Percentiles rank a stretch among this genome's conserved stretches.
Evolutionary conservation across 2,888 invertebrate species (phyloP).

Genomic region (Barypeithes pellucidus): DNA sequence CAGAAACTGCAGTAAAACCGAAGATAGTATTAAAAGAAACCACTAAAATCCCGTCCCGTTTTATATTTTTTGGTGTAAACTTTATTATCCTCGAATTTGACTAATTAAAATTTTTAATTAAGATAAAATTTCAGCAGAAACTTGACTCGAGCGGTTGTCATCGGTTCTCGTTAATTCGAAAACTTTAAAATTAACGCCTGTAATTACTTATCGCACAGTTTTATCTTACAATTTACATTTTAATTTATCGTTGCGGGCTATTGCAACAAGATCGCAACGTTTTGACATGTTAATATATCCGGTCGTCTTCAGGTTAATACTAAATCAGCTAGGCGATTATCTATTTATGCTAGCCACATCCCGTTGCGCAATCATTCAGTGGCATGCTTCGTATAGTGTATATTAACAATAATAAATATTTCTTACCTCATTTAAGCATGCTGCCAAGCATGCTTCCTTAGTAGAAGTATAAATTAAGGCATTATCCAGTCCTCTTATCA

Average conservation of each 20-base stretch:
- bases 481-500: slow-evolving; percentile 79
- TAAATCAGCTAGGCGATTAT: no score
- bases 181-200: background rate
- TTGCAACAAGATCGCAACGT: background rate
- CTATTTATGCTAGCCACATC: no score
- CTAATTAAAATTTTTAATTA: slow-evolving; percentile 40
- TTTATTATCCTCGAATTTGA: slow-evolving; percentile 1
- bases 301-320: no score
- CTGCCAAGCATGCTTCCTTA: slow-evolving; percentile 93
- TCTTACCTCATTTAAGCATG: slow-evolving; percentile 90
- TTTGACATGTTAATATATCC: no score
- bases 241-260: background rate
- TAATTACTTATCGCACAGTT: background rate
- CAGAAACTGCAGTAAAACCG: no score
- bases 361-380: no score
- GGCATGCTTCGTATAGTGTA: no score
- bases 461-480: slow-evolving; percentile 94
- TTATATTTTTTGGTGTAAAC: background rate
- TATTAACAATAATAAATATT: background rate
- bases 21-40: no score
- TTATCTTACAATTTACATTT: background rate
- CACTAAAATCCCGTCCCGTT: no score
- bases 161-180: background rate
- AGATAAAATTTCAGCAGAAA: background rate
- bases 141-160: background rate